Evolutionary conservation across 1,140 invertebrate genomes (phyloP).

Genomic region (Dreissena polymorpha): DNA sequence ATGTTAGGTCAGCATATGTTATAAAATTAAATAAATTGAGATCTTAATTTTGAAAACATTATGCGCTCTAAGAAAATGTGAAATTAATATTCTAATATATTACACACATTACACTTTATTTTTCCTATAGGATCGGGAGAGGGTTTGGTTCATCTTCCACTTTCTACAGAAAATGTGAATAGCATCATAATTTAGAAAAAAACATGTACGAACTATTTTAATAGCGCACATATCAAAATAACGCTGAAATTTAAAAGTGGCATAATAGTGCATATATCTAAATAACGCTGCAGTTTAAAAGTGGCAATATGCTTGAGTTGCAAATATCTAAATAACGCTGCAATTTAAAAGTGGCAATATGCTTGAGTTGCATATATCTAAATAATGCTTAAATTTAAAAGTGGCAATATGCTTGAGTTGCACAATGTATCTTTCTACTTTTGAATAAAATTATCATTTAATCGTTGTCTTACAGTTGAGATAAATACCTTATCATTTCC

Average conservation of each 20-base stretch:
- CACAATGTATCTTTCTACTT: neutral
- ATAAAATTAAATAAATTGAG: neutral
- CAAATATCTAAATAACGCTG: too few relatives aligned
- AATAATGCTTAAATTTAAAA: conserved; percentile 1
- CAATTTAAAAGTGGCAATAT: too few relatives aligned
- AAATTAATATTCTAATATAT: conserved; percentile 5
- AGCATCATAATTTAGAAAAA: neutral
- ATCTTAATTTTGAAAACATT: conserved; percentile 1
- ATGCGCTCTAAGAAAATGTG: neutral
- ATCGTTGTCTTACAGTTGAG: neutral
- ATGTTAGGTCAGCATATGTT: neutral
- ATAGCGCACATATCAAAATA: too few relatives aligned
- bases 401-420: neutral
- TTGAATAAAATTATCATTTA: conserved; percentile 18
- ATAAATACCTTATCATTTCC: neutral
- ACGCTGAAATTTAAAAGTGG: too few relatives aligned
- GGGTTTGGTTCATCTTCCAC: neutral
- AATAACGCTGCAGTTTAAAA: too few relatives aligned
- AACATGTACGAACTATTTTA: neutral
- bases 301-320: too few relatives aligned
- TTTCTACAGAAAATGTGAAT: neutral
- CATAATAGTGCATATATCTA: too few relatives aligned
- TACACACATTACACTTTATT: neutral
- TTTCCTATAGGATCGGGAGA: neutral
- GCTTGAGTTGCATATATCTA: neutral